Conservation (phyloP, 2,888 invertebrate species). For the Malthinus flaveolus region DNA sequence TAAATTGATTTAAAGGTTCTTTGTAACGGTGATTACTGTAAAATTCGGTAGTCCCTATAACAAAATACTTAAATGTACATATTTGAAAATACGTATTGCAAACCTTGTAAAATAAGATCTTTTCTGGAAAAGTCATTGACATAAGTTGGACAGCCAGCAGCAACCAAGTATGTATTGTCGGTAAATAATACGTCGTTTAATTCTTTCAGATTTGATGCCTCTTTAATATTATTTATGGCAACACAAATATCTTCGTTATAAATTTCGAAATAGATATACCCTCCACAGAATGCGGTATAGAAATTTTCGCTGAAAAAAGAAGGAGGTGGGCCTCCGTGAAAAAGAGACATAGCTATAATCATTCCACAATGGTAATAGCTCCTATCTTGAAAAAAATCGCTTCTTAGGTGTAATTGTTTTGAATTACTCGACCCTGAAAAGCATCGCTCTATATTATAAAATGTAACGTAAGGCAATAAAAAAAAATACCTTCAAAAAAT, state of each 20-base stretch:
- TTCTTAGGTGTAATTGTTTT: background rate
- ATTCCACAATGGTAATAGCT: background rate
- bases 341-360: background rate
- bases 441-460: background rate
- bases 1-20: background rate
- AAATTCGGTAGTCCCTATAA: background rate
- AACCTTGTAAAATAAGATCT: background rate
- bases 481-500: background rate
- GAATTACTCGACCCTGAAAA: background rate
- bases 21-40: background rate
- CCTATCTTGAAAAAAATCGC: background rate
- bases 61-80: background rate
- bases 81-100: too few relatives aligned
- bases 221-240: background rate
- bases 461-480: too few relatives aligned
- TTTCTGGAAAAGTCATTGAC: background rate
- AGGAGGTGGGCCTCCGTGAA: background rate
- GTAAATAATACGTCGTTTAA: background rate
- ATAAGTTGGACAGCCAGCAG: background rate
- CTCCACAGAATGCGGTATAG: background rate
- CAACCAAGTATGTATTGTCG: background rate
- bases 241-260: background rate
- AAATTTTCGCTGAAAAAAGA: background rate
- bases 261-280: too few relatives aligned
- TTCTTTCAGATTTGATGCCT: background rate